These are phyloP conservation scores for Corvus hawaiiensis DNA, from an alignment of 2,113 vertebrate species.

Conservation along the genomic window DNA sequence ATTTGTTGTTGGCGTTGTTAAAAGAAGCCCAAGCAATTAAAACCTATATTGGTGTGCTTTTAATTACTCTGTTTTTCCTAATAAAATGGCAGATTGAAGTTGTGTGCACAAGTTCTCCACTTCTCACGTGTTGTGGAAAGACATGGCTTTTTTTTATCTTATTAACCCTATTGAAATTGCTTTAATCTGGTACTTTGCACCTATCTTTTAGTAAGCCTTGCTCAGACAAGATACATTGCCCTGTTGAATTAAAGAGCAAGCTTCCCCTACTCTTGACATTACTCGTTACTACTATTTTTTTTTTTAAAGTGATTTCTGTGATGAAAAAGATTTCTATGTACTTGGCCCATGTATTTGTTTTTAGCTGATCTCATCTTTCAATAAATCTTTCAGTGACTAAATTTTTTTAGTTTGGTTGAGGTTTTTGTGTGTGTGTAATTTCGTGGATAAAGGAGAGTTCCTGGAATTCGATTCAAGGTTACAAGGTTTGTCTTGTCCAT, in stretches of 20 bases:
- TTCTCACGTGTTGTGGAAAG: not conserved
- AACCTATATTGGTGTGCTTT: not conserved
- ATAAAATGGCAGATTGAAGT: not conserved
- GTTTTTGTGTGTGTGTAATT: not conserved
- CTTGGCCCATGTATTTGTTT: not conserved
- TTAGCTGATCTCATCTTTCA: not conserved
- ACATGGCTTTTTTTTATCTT: not conserved
- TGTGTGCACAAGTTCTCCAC: not conserved
- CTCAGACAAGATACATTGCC: not conserved
- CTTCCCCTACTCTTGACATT: not conserved
- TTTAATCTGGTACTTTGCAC: not conserved
- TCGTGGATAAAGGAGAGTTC: not conserved
- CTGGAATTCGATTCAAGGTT: not conserved
- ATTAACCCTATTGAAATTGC: not conserved
- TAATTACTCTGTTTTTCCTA: not conserved
- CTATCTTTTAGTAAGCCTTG: not conserved
- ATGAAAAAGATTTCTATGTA: not conserved
- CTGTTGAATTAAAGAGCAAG: not conserved
- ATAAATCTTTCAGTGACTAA: fast-evolving
- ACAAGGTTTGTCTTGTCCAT: not conserved
- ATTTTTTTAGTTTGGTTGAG: not conserved
- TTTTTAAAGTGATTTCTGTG: not conserved
- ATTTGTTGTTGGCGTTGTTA: not conserved
- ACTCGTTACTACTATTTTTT: not conserved
- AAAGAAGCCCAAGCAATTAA: not conserved